Conservation (phyloP, 2,888 invertebrate genomes). For the Anoncus sp. region DNA sequence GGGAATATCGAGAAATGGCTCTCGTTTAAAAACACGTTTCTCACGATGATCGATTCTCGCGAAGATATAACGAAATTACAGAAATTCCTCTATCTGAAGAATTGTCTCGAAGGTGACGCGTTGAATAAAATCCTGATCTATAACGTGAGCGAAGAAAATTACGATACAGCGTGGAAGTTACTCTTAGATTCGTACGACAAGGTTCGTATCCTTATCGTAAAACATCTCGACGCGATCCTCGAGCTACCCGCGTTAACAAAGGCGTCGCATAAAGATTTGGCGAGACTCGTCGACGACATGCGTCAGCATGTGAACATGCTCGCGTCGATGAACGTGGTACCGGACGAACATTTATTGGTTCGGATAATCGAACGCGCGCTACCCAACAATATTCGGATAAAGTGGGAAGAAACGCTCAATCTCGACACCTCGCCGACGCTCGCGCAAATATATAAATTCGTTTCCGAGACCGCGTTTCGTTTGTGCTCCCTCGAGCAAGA, state of each 20-base stretch:
- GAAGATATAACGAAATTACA: conserved; percentile 52
- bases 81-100: conserved; percentile 56
- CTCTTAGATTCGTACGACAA: conserved; percentile 55
- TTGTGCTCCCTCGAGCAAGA: conserved; percentile 50
- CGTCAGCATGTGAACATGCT: conserved; percentile 54
- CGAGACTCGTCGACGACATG: conserved; percentile 52
- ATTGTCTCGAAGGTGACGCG: conserved; percentile 46
- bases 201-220: conserved; percentile 37
- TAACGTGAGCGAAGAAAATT: conserved; percentile 55
- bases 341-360: too few species aligned
- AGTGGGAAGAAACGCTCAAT: conserved; percentile 57
- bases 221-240: conserved; percentile 57
- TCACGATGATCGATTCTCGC: conserved; percentile 55
- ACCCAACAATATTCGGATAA: conserved; percentile 27
- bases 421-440: conserved; percentile 44
- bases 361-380: conserved; percentile 58
- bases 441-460: conserved; percentile 33
- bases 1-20: conserved; percentile 47
- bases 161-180: conserved; percentile 49
- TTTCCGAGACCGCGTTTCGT: conserved; percentile 52
- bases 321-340: conserved; percentile 45
- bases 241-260: conserved; percentile 32
- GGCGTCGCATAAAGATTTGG: conserved; percentile 36
- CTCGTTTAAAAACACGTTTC: conserved; percentile 63
- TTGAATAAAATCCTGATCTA: conserved; percentile 42